Conservation (phyloP, 2,113 vertebrate species). For the Bos javanicus region DNA sequence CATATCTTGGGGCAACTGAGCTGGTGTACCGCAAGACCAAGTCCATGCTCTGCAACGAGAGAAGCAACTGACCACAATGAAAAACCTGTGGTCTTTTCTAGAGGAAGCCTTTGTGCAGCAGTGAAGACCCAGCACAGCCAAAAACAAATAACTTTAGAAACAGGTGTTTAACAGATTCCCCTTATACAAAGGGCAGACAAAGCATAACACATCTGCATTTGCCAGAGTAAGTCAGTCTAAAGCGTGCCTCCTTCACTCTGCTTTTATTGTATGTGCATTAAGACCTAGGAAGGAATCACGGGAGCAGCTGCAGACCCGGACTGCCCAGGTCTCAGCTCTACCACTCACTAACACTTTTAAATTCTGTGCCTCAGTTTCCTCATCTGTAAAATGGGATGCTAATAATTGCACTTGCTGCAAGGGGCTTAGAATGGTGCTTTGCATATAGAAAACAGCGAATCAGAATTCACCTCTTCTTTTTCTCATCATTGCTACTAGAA, state of each 20-base stretch:
- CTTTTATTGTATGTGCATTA: accelerated
- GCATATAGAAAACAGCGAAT: background rate
- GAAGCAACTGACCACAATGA: background rate
- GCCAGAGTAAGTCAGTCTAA: background rate
- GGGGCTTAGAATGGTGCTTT: background rate
- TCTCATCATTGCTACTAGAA: background rate
- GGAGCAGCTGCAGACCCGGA: background rate
- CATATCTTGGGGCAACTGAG: background rate
- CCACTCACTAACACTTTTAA: background rate
- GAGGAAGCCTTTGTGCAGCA: background rate
- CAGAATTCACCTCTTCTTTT: background rate
- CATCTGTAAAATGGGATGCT: background rate
- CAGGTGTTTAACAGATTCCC: background rate
- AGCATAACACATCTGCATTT: accelerated
- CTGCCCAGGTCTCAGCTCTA: too few relatives aligned
- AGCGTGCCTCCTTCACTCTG: accelerated
- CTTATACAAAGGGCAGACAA: background rate
- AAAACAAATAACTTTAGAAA: background rate
- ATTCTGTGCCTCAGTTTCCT: background rate
- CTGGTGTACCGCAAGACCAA: accelerated
- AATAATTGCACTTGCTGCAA: background rate
- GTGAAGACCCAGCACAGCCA: background rate
- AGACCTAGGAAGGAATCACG: background rate
- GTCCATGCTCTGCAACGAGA: accelerated
- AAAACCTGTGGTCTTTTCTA: background rate